Conservation (phyloP, 2,113 vertebrate genomes). For the Xiphophorus hellerii region DNA sequence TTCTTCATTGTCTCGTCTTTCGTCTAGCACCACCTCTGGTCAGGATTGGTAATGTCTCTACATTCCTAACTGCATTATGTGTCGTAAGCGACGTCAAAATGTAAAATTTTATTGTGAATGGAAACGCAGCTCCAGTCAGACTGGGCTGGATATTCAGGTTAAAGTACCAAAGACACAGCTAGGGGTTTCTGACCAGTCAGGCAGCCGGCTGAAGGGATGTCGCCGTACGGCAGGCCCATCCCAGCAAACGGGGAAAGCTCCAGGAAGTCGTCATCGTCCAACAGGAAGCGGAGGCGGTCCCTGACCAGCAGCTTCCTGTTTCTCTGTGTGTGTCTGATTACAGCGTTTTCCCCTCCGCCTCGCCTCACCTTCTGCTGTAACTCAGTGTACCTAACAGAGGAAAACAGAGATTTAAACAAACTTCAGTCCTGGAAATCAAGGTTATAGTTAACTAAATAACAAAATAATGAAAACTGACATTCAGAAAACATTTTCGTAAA, state of each 20-base stretch:
- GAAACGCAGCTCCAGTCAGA: neutral
- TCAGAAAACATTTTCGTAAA: too few relatives aligned
- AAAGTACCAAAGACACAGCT: conserved; percentile 18
- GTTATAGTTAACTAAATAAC: too few relatives aligned
- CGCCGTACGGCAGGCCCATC: conserved; percentile 81
- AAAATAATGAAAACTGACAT: too few relatives aligned
- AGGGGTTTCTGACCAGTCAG: conserved; percentile 79
- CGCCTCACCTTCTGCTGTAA: conserved; percentile 69
- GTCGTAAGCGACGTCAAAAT: too few relatives aligned
- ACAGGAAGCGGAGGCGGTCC: conserved; percentile 83
- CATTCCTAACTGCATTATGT: too few relatives aligned
- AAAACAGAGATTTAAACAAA: neutral
- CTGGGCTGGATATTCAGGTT: neutral
- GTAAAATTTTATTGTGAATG: too few relatives aligned
- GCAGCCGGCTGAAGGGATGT: conserved; percentile 85
- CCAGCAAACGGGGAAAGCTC: conserved; percentile 86
- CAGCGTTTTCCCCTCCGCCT: conserved; percentile 79
- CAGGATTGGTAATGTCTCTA: too few relatives aligned
- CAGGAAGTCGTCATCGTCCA: conserved; percentile 81
- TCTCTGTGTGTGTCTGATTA: conserved; percentile 80
- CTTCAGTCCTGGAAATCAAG: too few relatives aligned
- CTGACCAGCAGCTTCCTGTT: conserved; percentile 85
- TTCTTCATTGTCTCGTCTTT: too few relatives aligned
- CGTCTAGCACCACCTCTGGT: too few relatives aligned
- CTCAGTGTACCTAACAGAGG: conserved; percentile 76